Evolutionary conservation across 2,797 vertebrate species (phyloP).

Genomic region (Microcaecilia unicolor): DNA sequence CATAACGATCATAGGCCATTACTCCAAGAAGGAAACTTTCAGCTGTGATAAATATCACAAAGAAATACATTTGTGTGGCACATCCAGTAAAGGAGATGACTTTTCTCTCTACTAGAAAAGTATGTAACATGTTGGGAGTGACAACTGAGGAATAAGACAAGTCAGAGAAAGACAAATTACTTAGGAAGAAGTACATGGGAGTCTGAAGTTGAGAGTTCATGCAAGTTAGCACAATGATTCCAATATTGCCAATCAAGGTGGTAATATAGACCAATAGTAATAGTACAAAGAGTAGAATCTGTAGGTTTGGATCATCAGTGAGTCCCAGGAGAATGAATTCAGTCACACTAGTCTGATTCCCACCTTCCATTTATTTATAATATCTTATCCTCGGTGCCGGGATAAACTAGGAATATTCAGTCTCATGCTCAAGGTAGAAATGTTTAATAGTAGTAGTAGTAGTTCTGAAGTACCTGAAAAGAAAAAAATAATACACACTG

Average conservation of each 20-base stretch:
- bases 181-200: no score
- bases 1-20: conserved; percentile 25
- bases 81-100: conserved; percentile 11
- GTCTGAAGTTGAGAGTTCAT: no score
- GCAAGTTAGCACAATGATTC: no score
- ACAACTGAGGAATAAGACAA: conserved; percentile 20
- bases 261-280: no score
- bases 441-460: no score
- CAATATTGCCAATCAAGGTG: no score
- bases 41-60: conserved; percentile 10
- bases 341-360: conserved; percentile 14
- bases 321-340: conserved; percentile 28
- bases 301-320: conserved; percentile 8
- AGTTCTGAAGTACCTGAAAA: no score
- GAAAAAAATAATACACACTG: no score
- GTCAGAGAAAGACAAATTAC: conserved; percentile 30
- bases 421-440: no score
- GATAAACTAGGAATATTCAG: no score
- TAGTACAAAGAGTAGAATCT: conserved; percentile 17
- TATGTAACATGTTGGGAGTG: conserved; percentile 21
- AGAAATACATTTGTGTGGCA: conserved; percentile 15
- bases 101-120: conserved; percentile 13
- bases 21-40: conserved; percentile 23
- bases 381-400: no score
- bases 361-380: neutral